Base-by-base conservation (phyloP, 2,888 invertebrate genomes). In the Bellardia pandia region DNA sequence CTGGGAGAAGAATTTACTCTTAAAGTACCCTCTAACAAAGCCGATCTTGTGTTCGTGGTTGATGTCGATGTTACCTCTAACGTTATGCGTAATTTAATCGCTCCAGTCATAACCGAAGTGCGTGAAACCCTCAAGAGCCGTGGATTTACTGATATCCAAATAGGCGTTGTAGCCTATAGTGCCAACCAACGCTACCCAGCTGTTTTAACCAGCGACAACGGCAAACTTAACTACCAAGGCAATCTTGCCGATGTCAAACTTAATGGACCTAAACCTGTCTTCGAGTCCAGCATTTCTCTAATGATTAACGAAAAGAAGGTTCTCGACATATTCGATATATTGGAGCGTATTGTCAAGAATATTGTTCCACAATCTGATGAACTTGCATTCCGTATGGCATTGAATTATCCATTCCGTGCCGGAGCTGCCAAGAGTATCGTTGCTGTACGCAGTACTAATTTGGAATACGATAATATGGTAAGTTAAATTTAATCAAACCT, bases 1-100 rank as follows among this genome's bases (percentile, higher is more conserved):
- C 89, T 96, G 0, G 96, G 96, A 0, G 96, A 96, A 14, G 94
- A 92, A 23, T 96, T 96, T 92, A 95, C 95, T 75, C 94, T 96
- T 0, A 96, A 96, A 90, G 91, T 95, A 40, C 97, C 97, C 0
- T 95, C 94, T 87, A 96, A 96, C 87, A 95, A 97, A 88, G 98
- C 97, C 2, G 98, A 98, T 91, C 94, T 98, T 81, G 94, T 98
- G 0, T 94, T 98, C 79, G 95, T 96, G 1, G 95, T 98, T 11
- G 98, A 98, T 90, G 66, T 92, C 2, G 91, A 89, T 45, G 89
- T 91, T 0, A 88, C 74, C 0, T 89, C 91, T 2, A 93, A 93
- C 13, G 94, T 94, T 0, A 90, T 94, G 89, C 94, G 94, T 45
- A 91, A 92, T 72, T 89, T 94, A 2, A 88, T 93, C 14, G 90